Percentiles rank a stretch among this genome's conserved stretches.
These are phyloP conservation scores for Bombylius discolor DNA, from an alignment of 2,888 invertebrate species.

Conservation along the genomic window DNA sequence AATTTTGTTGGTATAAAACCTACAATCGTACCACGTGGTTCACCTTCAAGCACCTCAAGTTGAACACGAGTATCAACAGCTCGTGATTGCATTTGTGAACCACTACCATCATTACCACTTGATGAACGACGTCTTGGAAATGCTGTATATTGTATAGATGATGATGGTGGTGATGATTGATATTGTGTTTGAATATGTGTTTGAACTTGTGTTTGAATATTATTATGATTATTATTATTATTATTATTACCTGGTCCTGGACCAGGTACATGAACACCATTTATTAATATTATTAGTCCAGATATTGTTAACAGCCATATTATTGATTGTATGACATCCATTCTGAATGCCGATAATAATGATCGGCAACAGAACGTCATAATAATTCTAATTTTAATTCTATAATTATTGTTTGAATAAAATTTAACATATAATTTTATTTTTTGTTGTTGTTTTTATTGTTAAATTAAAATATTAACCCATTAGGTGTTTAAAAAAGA, in stretches of 20 bases:
- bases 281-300: constrained; percentile 15
- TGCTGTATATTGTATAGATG: constrained; percentile 27
- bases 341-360: constrained; percentile 19
- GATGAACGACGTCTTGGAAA: constrained; percentile 32
- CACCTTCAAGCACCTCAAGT: constrained; percentile 75
- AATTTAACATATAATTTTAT: neutral
- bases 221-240: neutral
- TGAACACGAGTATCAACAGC: constrained; percentile 78
- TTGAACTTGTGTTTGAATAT: neutral
- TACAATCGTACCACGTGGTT: constrained; percentile 68
- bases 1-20: constrained; percentile 77
- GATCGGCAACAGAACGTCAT: constrained; percentile 22
- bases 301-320: constrained; percentile 13
- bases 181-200: neutral
- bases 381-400: constrained; percentile 9
- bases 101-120: constrained; percentile 23
- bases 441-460: neutral
- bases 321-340: constrained; percentile 15
- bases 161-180: constrained; percentile 10
- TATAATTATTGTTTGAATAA: neutral
- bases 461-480: constrained; percentile 14
- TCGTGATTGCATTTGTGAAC: constrained; percentile 70
- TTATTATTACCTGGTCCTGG: constrained; percentile 19
- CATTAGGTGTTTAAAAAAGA: constrained; percentile 14
- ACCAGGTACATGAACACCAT: constrained; percentile 21